Conservation (phyloP, 2,113 vertebrate genomes). For the Centropristis striata region DNA sequence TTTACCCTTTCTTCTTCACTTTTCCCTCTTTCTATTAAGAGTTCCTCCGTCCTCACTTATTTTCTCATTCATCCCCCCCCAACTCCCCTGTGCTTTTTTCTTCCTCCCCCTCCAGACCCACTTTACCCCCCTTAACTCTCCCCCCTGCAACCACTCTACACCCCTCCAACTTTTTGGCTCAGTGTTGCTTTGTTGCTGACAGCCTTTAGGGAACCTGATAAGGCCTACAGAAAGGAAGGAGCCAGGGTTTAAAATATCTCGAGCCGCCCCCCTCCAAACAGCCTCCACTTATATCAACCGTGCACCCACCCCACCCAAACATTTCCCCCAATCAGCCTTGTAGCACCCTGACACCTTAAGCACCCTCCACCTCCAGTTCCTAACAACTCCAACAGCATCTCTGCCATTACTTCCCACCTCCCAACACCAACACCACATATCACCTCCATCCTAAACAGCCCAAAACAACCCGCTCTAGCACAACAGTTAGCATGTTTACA, state of each 20-base stretch:
- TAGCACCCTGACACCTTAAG: conserved; percentile 23
- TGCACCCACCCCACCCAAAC: conserved; percentile 37
- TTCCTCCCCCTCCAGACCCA: conserved; percentile 21
- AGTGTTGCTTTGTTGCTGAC: conserved; percentile 67
- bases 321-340: conserved; percentile 26
- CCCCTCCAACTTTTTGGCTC: conserved; percentile 59
- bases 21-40: not conserved
- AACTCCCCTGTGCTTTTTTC: not conserved
- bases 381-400: conserved; percentile 29
- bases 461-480: not conserved
- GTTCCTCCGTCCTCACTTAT: not conserved
- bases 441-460: not conserved
- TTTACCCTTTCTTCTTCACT: not conserved
- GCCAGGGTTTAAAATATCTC: conserved; percentile 73
- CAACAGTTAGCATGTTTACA: not conserved
- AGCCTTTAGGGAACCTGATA: conserved; percentile 78
- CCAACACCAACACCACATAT: not conserved
- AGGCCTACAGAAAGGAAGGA: conserved; percentile 65
- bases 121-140: conserved; percentile 25
- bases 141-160: conserved; percentile 44
- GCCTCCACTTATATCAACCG: conserved; percentile 53
- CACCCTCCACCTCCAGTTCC: not conserved
- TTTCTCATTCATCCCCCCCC: not conserved
- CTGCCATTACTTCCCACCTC: not conserved
- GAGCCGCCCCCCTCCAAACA: conserved; percentile 43